These are phyloP conservation scores for Chaetodon trifascialis DNA, from an alignment of 2,113 vertebrate species.

Conservation along the genomic window DNA sequence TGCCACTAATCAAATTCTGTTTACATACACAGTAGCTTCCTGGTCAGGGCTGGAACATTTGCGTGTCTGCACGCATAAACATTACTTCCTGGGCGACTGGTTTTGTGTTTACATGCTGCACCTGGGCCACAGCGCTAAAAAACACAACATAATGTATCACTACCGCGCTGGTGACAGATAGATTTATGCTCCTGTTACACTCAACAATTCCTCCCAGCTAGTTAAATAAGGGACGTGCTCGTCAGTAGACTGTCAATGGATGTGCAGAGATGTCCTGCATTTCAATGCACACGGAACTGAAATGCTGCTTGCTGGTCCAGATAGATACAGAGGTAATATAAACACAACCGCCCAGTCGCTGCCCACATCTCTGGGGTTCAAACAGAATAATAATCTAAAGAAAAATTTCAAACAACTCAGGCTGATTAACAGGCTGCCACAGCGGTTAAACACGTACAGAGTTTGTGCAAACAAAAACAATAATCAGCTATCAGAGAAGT, in stretches of 20 bases:
- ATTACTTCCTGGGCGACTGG: not conserved
- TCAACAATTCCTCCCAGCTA: no score
- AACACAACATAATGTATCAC: no score
- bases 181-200: no score
- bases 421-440: not conserved
- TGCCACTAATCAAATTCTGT: constrained; percentile 4
- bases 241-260: no score
- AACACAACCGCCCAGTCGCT: not conserved
- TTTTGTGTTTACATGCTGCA: no score
- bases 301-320: no score
- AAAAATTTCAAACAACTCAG: not conserved
- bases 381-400: not conserved
- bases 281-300: no score
- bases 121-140: no score
- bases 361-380: not conserved
- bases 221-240: no score
- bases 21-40: not conserved
- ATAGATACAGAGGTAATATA: no score
- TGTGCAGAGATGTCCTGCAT: no score
- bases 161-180: no score
- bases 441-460: not conserved
- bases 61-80: not conserved
- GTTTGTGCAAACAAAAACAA: not conserved
- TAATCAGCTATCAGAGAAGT: not conserved
- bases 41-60: not conserved